Evolutionary conservation across 1,140 invertebrate species (phyloP), one percentile per base, ranked within the genome.

Genomic region (Leptinotarsa undecemlineata): DNA sequence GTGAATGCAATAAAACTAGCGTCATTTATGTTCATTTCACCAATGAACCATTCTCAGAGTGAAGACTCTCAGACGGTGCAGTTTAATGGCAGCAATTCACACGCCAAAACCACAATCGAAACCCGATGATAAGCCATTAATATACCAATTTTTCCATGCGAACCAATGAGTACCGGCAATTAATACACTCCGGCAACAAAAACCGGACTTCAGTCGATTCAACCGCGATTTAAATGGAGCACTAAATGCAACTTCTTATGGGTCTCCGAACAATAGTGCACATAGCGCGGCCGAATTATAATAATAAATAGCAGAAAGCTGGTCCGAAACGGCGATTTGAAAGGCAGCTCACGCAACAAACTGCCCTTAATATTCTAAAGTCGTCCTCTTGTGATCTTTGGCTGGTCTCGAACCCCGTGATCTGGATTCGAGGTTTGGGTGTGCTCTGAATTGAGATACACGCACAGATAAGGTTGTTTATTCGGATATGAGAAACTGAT

Each of bases 171-270:
- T 67, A 67, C 64, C 6, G 42, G 15, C 64, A 26, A 67, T 67
- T 67, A 33, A 17, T 67, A 67, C n/a, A 67, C 64, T 42, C 23
- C 42, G 42, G 64, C 15, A 17, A 26, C 23, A 26, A 67, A 67
- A 67, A 67, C 64, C 64, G 42, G 64, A 67, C 64, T 67, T 67
- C 23, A 15, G 68, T 19, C 68, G 51, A 57, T 3, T 4, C 63
- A 51, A 47, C 62, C 61, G 61, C 62, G 71, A 72, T 72, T 64
- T 64, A 72, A 72, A 72, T 72, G 71, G 71, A 64, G 60, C 71
- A 72, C 71, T 74, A 77, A 77, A 76, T 77, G 42, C 73, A 77
- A 74, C 64, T 77, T 77, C 75, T 77, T 77, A 77, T 77, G 75
- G 61, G 66, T 63, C 71, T 68, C 21, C 73, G 72, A 73, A 78